A percentile compares a stretch with the other conserved stretches of the same genome.
phyloP scores from a whole-genome alignment of 2,113 vertebrate species.

The Dolichotis patagonum region DNA sequence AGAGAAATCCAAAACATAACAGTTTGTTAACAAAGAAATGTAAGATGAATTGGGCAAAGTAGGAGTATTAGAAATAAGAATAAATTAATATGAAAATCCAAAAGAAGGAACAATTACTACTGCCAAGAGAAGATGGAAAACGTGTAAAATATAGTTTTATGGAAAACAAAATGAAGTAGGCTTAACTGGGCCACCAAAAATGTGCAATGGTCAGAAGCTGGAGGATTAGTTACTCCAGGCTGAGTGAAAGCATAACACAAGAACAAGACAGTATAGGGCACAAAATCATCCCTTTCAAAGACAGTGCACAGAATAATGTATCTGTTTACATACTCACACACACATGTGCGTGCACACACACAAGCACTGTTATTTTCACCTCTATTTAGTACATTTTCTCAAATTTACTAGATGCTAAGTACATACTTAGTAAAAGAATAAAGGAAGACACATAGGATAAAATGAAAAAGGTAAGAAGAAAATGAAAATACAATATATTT shows the following conservation, averaged over 20 bases:
- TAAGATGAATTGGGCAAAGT: background rate
- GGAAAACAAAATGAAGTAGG: background rate
- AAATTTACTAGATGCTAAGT: background rate
- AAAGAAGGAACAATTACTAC: background rate
- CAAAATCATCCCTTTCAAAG: background rate
- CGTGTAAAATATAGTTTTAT: background rate
- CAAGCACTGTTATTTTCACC: background rate
- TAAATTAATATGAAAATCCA: background rate
- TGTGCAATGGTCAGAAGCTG: too few relatives aligned
- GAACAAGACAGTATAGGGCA: background rate
- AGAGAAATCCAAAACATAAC: background rate
- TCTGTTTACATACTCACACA: background rate
- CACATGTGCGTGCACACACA: too few relatives aligned
- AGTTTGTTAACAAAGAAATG: background rate
- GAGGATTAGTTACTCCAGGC: background rate
- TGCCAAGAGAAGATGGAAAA: background rate
- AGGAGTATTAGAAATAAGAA: background rate
- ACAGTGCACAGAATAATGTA: background rate
- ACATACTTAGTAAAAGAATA: constrained; percentile 4
- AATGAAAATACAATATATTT: background rate
- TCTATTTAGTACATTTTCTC: background rate
- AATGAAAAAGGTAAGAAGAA: background rate
- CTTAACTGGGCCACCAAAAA: background rate
- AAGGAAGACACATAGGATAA: background rate
- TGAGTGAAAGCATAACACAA: background rate